phyloP scores from a whole-genome alignment of 2,113 vertebrate species.

The Pluvianellus socialis region DNA sequence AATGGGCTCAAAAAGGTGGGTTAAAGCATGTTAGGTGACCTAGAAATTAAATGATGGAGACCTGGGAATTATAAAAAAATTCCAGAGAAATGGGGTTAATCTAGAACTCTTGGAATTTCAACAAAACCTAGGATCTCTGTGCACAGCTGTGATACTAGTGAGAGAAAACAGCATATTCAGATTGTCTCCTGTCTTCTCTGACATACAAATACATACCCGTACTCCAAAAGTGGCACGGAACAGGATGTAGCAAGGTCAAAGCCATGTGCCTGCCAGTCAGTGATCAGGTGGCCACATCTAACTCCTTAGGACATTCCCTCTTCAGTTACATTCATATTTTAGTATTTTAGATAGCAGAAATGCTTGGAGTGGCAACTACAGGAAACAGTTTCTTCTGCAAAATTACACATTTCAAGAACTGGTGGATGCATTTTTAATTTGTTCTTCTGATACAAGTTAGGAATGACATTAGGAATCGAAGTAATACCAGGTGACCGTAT shows the following conservation, averaged over 20 bases:
- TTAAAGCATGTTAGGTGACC: not conserved
- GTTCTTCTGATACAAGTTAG: not conserved
- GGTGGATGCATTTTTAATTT: not conserved
- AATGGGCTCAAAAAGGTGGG: not conserved
- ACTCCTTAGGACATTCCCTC: not conserved
- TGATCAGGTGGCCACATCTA: not conserved
- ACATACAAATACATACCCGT: not conserved
- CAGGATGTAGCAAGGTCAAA: not conserved
- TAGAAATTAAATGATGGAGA: not conserved
- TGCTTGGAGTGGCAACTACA: not conserved
- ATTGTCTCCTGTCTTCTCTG: not conserved
- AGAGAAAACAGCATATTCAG: not conserved
- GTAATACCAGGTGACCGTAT: not conserved
- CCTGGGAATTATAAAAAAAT: not conserved
- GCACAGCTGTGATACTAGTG: not conserved
- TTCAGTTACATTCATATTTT: not conserved
- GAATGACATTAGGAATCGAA: not conserved
- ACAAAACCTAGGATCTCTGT: not conserved
- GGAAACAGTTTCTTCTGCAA: not conserved
- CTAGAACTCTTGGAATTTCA: not conserved
- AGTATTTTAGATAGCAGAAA: not conserved
- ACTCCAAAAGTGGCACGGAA: not conserved
- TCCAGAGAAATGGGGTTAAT: not conserved
- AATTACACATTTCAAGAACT: not conserved
- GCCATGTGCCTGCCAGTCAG: not conserved